These are phyloP conservation scores for Pasiphila rectangulata DNA, from an alignment of 2,888 invertebrate genomes.

Conservation along the genomic window DNA sequence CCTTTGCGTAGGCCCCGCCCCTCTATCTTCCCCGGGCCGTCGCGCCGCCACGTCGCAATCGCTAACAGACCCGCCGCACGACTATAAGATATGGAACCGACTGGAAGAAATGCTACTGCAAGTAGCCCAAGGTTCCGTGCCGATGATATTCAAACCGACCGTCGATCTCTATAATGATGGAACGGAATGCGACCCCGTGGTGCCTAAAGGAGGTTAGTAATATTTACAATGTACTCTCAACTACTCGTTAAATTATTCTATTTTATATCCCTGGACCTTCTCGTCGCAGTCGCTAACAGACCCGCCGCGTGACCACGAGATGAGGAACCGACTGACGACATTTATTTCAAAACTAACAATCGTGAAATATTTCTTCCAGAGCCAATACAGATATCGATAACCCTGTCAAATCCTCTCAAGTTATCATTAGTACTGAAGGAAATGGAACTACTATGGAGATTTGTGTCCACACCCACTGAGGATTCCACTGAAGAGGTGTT, in stretches of 20 bases:
- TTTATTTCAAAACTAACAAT: no score
- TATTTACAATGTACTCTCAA: background rate
- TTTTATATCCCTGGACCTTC: no score
- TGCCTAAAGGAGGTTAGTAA: slow-evolving; percentile 84
- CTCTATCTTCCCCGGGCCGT: slow-evolving; percentile 79
- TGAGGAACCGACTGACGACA: no score
- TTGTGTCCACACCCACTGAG: slow-evolving; percentile 59
- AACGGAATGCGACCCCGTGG: slow-evolving; percentile 85
- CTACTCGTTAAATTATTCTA: no score
- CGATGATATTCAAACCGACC: slow-evolving; percentile 89
- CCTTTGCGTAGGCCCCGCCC: slow-evolving; percentile 82
- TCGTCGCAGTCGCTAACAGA: no score
- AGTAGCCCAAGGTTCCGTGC: slow-evolving; percentile 84
- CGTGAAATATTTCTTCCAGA: slow-evolving; percentile 80
- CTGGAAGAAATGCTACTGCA: slow-evolving; percentile 89
- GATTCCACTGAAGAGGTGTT: slow-evolving; percentile 37
- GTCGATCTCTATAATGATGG: slow-evolving; percentile 86
- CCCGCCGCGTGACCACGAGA: no score
- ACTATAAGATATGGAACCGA: slow-evolving; percentile 82
- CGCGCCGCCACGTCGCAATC: slow-evolving; percentile 76
- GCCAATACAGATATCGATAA: slow-evolving; percentile 88
- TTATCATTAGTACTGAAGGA: slow-evolving; percentile 86
- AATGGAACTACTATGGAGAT: slow-evolving; percentile 87
- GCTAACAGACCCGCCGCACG: slow-evolving; percentile 48
- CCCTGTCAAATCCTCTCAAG: slow-evolving; percentile 88